phyloP scores from a whole-genome alignment of 1,140 invertebrate species.

The Bombus terrestris region DNA sequence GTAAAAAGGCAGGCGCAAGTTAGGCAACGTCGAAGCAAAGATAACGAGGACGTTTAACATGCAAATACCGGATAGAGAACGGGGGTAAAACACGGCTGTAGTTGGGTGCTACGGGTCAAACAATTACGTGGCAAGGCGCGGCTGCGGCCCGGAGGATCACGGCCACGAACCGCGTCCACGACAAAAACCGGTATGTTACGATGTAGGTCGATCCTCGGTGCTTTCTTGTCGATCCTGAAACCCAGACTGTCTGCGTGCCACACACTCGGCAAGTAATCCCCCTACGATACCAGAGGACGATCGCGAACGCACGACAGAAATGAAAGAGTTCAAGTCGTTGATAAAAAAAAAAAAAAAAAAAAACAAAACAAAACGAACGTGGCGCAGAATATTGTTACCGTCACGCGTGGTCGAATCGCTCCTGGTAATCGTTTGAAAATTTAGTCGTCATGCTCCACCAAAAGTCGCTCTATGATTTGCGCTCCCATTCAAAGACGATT shows the following conservation, averaged over 20 bases:
- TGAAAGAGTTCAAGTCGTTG: neutral
- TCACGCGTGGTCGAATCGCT: too few species aligned
- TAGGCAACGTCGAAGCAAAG: slow-evolving; percentile 37
- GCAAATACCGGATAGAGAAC: slow-evolving; percentile 40
- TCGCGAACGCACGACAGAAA: neutral
- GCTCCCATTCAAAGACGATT: neutral
- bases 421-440: neutral
- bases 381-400: neutral
- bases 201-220: slow-evolving; percentile 35
- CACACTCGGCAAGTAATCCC: neutral
- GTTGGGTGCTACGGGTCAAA: slow-evolving; percentile 7
- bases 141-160: slow-evolving; percentile 10
- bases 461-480: neutral
- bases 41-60: slow-evolving; percentile 54
- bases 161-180: neutral
- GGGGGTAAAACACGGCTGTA: slow-evolving; percentile 8
- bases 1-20: slow-evolving; percentile 29
- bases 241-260: neutral
- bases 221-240: slow-evolving; percentile 44
- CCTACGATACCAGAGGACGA: neutral
- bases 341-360: too few species aligned
- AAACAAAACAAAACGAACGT: neutral
- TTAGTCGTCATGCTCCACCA: too few species aligned
- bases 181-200: slow-evolving; percentile 52
- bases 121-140: slow-evolving; percentile 36